Evolutionary conservation across 2,797 vertebrate genomes (phyloP), one percentile per base, ranked within the genome.

Genomic region (Eidolon dupreanum): DNA sequence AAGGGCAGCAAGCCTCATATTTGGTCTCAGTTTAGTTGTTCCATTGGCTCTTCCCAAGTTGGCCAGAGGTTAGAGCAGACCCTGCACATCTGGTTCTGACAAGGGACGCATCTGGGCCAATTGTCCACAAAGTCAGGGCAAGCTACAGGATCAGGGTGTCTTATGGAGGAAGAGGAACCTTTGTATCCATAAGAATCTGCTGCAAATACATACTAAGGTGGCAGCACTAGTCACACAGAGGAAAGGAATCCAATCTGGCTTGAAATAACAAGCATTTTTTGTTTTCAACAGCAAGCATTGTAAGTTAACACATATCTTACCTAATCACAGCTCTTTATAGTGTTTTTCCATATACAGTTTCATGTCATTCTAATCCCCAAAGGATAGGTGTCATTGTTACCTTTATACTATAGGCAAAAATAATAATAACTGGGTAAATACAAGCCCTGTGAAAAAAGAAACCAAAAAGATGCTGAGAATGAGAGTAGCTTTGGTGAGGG

Each of bases 1-100:
- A 93, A 97, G 90, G 95, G 93, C 87, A 97, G 97, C 97, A 97
- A 94, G 93, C 95, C 97, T 93, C 96, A 92, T 97, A 96, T 96
- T 96, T 97, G 97, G 93, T 95, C 97, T 98, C 92, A 68, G 97
- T 97, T 98, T 97, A 94, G 83, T 98, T 98, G 94, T 97, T 97
- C 96, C 98, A 90, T 97, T 93, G 97, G 95, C 93, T 98, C 97
- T 96, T 97, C 97, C 97, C 96, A 98, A 94, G 98, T 98, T 97
- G 97, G 89, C 91, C 98, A 97, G 97, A 97, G 95, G 91, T 98
- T 95, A 95, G 96, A 97, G 97, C 92, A 97, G 96, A 22, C 36
- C 91, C 97, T 36, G 86, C 97, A 94, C 97, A 98, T 98, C 97
- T 98, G 97, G 95, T 93, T 98, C 92, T 97, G 96, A 96, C 97